These are phyloP conservation scores for Molorchus minor DNA, from an alignment of 2,888 invertebrate genomes.

Conservation along the genomic window DNA sequence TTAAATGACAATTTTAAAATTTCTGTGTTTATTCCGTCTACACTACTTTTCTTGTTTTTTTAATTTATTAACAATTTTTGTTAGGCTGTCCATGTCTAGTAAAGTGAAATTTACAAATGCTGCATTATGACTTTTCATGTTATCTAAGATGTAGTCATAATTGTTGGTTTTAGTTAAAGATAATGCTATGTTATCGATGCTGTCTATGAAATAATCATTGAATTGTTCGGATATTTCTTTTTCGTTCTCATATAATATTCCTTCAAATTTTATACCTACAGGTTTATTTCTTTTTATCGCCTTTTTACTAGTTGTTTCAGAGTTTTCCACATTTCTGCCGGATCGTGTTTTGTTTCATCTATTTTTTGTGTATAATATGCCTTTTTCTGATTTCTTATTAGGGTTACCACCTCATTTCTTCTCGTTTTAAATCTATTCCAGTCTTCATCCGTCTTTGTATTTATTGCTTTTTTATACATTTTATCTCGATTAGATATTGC, in stretches of 20 bases:
- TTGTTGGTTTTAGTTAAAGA: not conserved
- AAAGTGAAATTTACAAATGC: not conserved
- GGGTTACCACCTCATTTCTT: not conserved
- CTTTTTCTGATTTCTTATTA: not conserved
- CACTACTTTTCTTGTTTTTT: not conserved
- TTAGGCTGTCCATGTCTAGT: not conserved
- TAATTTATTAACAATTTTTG: not conserved
- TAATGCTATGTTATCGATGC: not conserved
- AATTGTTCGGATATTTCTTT: not conserved
- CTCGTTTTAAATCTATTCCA: not conserved
- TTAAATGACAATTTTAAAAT: conserved; percentile 15
- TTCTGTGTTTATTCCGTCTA: conserved; percentile 10
- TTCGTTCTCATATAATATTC: not conserved
- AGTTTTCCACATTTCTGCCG: not conserved
- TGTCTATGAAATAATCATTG: not conserved
- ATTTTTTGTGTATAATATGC: not conserved
- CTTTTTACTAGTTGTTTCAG: not conserved
- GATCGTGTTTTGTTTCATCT: not conserved
- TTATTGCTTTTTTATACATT: not conserved
- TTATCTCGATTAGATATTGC: not conserved
- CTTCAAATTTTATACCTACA: not conserved
- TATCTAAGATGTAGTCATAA: not conserved
- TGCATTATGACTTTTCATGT: not conserved
- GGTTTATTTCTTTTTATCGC: not conserved
- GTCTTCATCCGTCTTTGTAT: not conserved